Evolutionary conservation across 2,888 invertebrate genomes (phyloP), one percentile per base, ranked within the genome.

Genomic region (Cosmia trapezina): DNA sequence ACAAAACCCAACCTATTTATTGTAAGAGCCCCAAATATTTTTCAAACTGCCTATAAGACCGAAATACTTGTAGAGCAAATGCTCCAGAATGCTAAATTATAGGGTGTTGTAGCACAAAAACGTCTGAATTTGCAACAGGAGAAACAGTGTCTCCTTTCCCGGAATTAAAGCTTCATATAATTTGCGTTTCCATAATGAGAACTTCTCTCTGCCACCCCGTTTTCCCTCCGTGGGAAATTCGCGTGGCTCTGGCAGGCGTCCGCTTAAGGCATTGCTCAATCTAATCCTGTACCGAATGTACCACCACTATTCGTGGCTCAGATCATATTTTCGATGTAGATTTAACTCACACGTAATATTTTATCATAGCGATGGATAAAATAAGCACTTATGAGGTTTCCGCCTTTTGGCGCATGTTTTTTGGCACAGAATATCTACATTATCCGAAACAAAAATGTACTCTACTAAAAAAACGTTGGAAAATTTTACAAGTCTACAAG

Each of bases 161-260:
- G 60, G 78, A 86, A 87, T 87, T 81, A 88, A 83, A 84, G 79
- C 79, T 73, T 82, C 78, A 84, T 82, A 83, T 84, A 82, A 88
- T 85, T 88, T 80, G 83, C 81, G 83, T 86, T 83, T 75, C 72
- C 74, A 78, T 87, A 87, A 90, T 85, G 86, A 88, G 83, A 84
- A 66, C 51, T 76, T 76, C 64, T 47, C 70, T 68, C 72, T 64
- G 69, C 70, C 67, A 60, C 64, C 83, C 74, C 60, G 60, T 43
- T 43, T 49, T 41, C 45, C 53, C 56, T n/a, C n/a, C 14, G 37
- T 49, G 67, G 71, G 53, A 65, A 54, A 57, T 28, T 37, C 60
- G 60, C 68, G 53, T 72, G 67, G 47, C 51, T n/a, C n/a, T 17
- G 47, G 47, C 37, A 70, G 47, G n/a, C 54, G 41, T 45, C 11